A percentile compares a stretch with the other conserved stretches of the same genome.
Conservation (phyloP, 2,797 vertebrate species). For the Catharus ustulatus region DNA sequence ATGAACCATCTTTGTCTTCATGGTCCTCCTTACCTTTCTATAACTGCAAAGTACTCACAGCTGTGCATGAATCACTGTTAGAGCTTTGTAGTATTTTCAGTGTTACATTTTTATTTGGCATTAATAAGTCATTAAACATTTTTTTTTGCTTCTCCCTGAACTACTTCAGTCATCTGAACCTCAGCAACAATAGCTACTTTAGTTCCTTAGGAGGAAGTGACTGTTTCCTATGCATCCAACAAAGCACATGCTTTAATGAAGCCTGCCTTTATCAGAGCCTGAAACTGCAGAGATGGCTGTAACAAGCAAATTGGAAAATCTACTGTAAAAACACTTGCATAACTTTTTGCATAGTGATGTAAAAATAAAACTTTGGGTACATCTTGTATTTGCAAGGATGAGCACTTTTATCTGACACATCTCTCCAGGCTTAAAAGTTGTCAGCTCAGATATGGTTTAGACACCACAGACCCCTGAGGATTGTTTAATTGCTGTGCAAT, state of each 20-base stretch:
- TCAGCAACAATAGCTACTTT: not conserved
- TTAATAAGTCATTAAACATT: not conserved
- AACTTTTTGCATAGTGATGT: not conserved
- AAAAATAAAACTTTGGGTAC: not conserved
- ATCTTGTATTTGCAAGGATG: not conserved
- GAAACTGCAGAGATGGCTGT: not conserved
- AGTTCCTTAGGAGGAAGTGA: not conserved
- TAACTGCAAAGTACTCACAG: not conserved
- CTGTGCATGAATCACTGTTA: not conserved
- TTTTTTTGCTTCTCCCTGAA: not conserved
- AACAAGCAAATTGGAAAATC: not conserved
- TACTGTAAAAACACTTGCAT: not conserved
- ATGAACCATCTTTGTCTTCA: not conserved
- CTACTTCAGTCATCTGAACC: not conserved
- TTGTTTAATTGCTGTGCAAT: conserved; percentile 27
- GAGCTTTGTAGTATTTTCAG: not conserved
- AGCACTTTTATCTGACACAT: not conserved
- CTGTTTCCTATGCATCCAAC: not conserved
- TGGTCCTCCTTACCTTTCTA: not conserved
- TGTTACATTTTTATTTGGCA: not conserved
- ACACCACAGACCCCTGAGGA: not conserved
- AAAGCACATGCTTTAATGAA: not conserved
- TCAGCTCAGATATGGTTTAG: not conserved
- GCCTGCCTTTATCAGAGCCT: not conserved
- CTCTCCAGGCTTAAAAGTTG: not conserved